Evolutionary conservation across 1,140 invertebrate species (phyloP).

Genomic region (Pachypsylla venusta): DNA sequence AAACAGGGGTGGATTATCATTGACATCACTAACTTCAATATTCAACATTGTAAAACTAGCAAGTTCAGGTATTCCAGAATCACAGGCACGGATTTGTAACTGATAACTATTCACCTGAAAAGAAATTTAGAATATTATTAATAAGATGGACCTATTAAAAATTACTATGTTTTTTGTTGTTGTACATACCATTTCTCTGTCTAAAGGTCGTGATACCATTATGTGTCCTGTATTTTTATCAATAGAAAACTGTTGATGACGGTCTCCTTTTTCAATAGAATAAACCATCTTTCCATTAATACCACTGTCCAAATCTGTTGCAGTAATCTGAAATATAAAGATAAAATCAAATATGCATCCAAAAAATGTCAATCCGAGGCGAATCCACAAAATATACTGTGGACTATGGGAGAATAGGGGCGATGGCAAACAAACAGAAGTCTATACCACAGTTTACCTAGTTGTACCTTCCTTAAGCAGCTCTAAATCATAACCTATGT

Average conservation of each 20-base stretch:
- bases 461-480: no score
- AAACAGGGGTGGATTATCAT: slow-evolving; percentile 76
- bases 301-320: slow-evolving; percentile 67
- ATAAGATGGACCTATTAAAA: no score
- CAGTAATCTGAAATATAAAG: slow-evolving; percentile 37
- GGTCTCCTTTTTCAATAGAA: slow-evolving; percentile 62
- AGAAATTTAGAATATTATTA: not conserved
- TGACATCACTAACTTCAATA: slow-evolving; percentile 70
- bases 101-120: slow-evolving; percentile 48
- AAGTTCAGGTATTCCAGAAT: slow-evolving; percentile 58
- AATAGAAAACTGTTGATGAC: slow-evolving; percentile 58
- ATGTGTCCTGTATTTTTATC: slow-evolving; percentile 64
- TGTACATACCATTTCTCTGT: slow-evolving; percentile 57
- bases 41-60: slow-evolving; percentile 58
- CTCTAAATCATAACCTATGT: no score
- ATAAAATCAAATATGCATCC: no score
- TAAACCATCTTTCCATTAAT: slow-evolving; percentile 62
- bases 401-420: no score
- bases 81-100: slow-evolving; percentile 61
- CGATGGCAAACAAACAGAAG: no score
- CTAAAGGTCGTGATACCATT: slow-evolving; percentile 52
- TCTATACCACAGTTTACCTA: no score
- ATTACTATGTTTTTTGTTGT: no score
- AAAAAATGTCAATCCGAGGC: no score
- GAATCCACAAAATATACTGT: no score